These are phyloP conservation scores for Beris chalybata DNA, from an alignment of 2,888 invertebrate genomes.

Conservation along the genomic window DNA sequence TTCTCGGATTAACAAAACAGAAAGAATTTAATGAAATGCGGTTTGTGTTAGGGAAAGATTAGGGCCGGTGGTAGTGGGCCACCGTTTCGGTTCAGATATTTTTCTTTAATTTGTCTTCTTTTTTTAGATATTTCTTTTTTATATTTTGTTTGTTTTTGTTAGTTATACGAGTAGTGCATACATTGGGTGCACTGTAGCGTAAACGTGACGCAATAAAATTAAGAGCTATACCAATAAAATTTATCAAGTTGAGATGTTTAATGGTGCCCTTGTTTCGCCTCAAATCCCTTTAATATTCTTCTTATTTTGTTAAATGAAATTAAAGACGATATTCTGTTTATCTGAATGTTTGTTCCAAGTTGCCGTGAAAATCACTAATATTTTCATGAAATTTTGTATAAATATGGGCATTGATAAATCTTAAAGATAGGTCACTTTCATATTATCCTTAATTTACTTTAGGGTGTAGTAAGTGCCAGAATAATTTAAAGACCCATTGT, in stretches of 20 bases:
- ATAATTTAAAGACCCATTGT: no score
- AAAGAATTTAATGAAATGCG: constrained; percentile 11
- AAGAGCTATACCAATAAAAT: constrained; percentile 23
- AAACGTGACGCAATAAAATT: constrained; percentile 21
- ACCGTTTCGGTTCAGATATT: constrained; percentile 22
- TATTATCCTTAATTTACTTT: no score
- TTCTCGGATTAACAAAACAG: neutral
- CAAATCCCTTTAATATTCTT: no score
- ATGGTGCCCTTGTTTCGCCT: neutral
- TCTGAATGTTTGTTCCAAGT: no score
- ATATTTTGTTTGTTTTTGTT: no score
- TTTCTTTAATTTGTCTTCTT: constrained; percentile 15
- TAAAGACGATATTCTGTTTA: no score
- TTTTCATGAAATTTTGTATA: no score
- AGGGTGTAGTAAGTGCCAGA: no score
- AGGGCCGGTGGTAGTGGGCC: constrained; percentile 10
- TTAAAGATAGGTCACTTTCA: no score
- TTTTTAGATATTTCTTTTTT: constrained; percentile 9
- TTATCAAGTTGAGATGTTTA: constrained; percentile 23
- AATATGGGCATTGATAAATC: no score
- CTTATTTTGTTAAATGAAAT: no score
- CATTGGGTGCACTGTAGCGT: constrained; percentile 10
- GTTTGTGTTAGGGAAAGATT: constrained; percentile 5
- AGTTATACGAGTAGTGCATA: constrained; percentile 1
- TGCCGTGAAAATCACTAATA: no score